Evolutionary conservation across 1,140 invertebrate species (phyloP).

Genomic region (Goniozus legneri): DNA sequence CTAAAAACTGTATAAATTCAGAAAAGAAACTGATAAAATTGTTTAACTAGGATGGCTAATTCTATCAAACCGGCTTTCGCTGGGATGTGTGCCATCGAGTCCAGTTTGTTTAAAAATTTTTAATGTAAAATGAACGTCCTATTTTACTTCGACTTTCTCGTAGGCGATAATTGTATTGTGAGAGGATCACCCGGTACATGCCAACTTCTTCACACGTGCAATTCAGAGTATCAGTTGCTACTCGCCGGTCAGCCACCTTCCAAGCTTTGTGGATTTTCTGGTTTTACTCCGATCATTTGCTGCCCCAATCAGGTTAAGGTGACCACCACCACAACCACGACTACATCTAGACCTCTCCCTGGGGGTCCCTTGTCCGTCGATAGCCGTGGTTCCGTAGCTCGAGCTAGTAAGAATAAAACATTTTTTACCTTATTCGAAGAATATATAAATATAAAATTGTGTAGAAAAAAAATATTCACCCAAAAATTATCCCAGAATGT

Average conservation of each 20-base stretch:
- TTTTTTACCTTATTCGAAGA: too few species aligned
- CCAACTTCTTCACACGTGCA: conserved; percentile 18
- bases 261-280: conserved; percentile 19
- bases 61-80: too few species aligned
- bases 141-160: conserved; percentile 10
- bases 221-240: conserved; percentile 26
- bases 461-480: not conserved
- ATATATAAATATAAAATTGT: conserved; percentile 2
- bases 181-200: conserved; percentile 25
- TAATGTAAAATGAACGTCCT: too few species aligned
- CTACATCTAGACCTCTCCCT: not conserved
- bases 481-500: conserved; percentile 33
- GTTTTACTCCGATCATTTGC: conserved; percentile 32
- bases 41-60: too few species aligned
- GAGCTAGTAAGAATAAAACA: conserved; percentile 21
- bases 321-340: not conserved
- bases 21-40: too few species aligned
- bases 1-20: too few species aligned
- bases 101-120: too few species aligned
- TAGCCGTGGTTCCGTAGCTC: conserved; percentile 7
- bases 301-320: conserved; percentile 23
- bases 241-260: conserved; percentile 23
- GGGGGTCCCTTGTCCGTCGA: not conserved
- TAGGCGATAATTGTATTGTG: conserved; percentile 27
- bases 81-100: too few species aligned